Percentiles rank a stretch among this genome's conserved stretches.
Evolutionary conservation across 2,113 vertebrate species (phyloP).

Genomic region (Phaethon lepturus): DNA sequence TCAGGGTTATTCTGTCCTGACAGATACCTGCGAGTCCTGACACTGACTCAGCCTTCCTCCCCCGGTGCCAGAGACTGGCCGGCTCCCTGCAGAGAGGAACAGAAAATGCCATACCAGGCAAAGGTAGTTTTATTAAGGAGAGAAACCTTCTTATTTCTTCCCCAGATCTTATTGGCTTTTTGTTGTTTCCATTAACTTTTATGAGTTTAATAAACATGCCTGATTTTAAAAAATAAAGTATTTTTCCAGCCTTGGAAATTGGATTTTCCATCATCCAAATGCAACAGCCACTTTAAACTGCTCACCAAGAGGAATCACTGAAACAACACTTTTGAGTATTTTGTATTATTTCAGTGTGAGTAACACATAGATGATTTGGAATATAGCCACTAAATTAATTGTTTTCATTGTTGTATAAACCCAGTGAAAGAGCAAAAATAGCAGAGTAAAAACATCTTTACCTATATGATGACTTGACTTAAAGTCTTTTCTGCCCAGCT

Average conservation of each 20-base stretch:
- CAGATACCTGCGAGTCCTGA: neutral
- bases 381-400: neutral
- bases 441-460: neutral
- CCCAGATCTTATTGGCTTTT: neutral
- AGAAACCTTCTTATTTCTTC: constrained; percentile 4
- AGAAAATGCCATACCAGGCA: neutral
- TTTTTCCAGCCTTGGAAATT: constrained; percentile 1
- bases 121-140: neutral
- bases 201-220: constrained; percentile 42
- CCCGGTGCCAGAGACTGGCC: neutral
- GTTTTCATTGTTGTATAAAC: neutral
- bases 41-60: neutral
- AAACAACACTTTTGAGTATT: neutral
- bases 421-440: neutral
- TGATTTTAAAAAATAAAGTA: neutral
- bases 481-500: neutral
- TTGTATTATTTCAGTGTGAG: neutral
- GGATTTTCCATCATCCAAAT: constrained; percentile 5
- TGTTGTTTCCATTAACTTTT: constrained; percentile 38
- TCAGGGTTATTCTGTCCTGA: neutral
- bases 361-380: neutral
- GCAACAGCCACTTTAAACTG: neutral
- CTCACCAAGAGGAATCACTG: neutral
- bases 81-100: neutral
- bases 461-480: neutral